Conservation (phyloP, 1,140 invertebrate species). For the Magallana gigas region DNA sequence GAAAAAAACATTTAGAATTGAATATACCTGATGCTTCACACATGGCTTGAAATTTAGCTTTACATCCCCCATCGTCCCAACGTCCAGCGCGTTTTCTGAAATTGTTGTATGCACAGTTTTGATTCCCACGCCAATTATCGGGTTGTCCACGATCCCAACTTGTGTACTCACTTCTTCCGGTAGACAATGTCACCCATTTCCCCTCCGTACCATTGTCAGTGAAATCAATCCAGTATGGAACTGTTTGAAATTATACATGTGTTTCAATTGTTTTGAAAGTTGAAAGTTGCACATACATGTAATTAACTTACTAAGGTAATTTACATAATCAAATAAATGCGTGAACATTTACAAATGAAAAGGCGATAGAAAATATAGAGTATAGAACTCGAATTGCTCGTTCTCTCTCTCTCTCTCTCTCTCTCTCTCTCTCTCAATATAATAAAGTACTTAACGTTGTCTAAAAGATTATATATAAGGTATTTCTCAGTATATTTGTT, state of each 20-base stretch:
- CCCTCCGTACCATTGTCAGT: background rate
- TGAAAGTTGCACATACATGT: too few relatives aligned
- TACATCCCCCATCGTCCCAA: background rate
- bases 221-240: conserved; percentile 11
- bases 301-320: too few relatives aligned
- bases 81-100: background rate
- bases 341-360: too few relatives aligned
- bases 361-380: background rate
- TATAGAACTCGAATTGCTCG: background rate
- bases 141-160: background rate
- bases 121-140: background rate
- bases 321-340: too few relatives aligned
- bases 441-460: too few relatives aligned
- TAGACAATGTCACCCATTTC: background rate
- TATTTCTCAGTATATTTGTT: too few relatives aligned
- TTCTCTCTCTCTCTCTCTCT: too few relatives aligned
- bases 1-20: too few relatives aligned
- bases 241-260: background rate
- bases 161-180: background rate
- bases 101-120: background rate
- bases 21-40: background rate
- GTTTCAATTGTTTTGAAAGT: background rate
- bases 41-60: background rate
- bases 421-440: too few relatives aligned
- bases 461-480: too few relatives aligned